These are phyloP conservation scores for Villa cingulata DNA, from an alignment of 2,888 invertebrate genomes.

Conservation along the genomic window DNA sequence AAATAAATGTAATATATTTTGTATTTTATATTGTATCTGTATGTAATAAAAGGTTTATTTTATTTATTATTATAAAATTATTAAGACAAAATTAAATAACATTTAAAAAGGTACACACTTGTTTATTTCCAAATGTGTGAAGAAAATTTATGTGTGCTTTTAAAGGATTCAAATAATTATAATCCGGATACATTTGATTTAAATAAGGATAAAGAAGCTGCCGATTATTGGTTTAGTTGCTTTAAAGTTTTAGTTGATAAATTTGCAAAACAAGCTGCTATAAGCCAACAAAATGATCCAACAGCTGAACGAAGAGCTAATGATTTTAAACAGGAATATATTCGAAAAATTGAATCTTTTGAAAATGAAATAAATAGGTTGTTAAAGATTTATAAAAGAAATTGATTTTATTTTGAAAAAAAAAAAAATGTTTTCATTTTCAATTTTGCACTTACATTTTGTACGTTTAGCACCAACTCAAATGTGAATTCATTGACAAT, in stretches of 20 bases:
- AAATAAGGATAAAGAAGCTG: constrained; percentile 68
- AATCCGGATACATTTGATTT: constrained; percentile 87
- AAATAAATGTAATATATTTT: no score
- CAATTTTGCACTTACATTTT: background rate
- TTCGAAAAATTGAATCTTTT: constrained; percentile 49
- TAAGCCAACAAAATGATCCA: constrained; percentile 60
- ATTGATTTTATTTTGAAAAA: no score
- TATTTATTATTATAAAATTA: no score
- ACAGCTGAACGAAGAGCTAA: constrained; percentile 67
- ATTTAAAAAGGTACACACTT: no score
- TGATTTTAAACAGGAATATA: constrained; percentile 69
- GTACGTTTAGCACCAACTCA: constrained; percentile 7
- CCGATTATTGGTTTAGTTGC: constrained; percentile 84
- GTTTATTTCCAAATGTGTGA: constrained; percentile 31
- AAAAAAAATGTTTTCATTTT: no score
- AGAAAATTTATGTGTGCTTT: constrained; percentile 55
- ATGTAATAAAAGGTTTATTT: no score
- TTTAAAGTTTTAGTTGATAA: constrained; percentile 76
- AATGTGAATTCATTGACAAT: constrained; percentile 60
- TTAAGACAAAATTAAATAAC: no score
- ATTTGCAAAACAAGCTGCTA: constrained; percentile 68
- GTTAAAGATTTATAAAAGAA: background rate
- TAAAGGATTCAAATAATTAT: constrained; percentile 66
- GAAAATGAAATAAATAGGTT: constrained; percentile 5
- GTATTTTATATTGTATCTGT: no score